A percentile compares a stretch with the other conserved stretches of the same genome.
phyloP scores from a whole-genome alignment of 2,797 vertebrate species.

The Micrastur ruficollis region DNA sequence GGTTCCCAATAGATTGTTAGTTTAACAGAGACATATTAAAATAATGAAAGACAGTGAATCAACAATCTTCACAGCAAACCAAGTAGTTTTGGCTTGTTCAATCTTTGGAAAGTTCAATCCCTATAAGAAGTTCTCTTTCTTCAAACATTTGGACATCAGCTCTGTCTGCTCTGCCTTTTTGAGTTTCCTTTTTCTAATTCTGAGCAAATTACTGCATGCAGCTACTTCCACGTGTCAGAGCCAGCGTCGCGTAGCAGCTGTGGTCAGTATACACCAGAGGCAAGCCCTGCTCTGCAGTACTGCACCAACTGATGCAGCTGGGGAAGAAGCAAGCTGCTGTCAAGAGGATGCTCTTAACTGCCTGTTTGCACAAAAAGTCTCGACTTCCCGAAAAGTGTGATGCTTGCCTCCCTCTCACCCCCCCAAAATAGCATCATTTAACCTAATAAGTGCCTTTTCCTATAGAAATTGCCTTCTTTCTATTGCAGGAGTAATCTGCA shows the following conservation, averaged over 20 bases:
- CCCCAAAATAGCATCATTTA: not conserved
- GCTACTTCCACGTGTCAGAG: not conserved
- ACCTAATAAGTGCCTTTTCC: not conserved
- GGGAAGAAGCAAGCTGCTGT: not conserved
- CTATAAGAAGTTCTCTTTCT: not conserved
- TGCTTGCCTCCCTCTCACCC: not conserved
- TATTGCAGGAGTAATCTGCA: not conserved
- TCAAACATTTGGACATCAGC: not conserved
- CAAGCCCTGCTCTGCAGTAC: not conserved
- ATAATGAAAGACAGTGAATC: conserved; percentile 34
- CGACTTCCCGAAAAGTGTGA: not conserved
- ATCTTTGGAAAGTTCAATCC: not conserved
- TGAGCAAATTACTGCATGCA: not conserved
- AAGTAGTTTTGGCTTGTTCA: not conserved
- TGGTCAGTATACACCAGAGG: not conserved
- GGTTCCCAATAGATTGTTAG: conserved; percentile 19
- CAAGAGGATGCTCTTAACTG: not conserved
- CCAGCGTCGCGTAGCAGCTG: not conserved
- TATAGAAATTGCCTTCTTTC: not conserved
- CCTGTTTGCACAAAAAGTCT: not conserved
- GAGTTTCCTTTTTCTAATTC: conserved; percentile 18
- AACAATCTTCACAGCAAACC: not conserved
- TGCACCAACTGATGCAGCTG: not conserved
- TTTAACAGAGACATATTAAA: conserved; percentile 31
- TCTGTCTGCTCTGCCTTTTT: not conserved